These are phyloP conservation scores for Sebastes itinus DNA, from an alignment of 2,797 vertebrate genomes.

Conservation along the genomic window DNA sequence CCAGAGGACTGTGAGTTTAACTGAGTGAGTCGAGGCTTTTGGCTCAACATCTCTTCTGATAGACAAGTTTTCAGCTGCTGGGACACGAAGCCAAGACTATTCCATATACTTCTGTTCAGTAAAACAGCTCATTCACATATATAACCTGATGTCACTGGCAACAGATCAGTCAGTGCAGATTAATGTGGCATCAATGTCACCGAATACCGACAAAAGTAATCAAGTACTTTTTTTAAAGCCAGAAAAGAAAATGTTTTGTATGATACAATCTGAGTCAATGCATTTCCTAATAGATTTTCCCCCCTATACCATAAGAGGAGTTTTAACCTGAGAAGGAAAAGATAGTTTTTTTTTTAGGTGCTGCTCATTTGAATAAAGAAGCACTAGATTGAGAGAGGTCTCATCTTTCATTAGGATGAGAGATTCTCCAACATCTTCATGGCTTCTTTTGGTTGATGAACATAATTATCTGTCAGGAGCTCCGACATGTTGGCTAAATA, in stretches of 20 bases:
- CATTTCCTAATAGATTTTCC: not conserved
- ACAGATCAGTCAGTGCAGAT: conserved; percentile 43
- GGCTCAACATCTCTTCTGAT: not conserved
- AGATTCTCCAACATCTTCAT: conserved; percentile 24
- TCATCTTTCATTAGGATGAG: conserved; percentile 30
- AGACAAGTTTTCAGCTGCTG: conserved; percentile 22
- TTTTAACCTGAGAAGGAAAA: not conserved
- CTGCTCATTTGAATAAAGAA: not conserved
- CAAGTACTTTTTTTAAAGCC: not conserved
- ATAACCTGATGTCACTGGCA: not conserved
- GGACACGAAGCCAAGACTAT: not conserved
- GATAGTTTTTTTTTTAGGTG: not conserved
- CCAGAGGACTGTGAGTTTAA: not conserved
- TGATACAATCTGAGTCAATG: not conserved
- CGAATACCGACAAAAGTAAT: not conserved
- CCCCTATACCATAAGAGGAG: not conserved
- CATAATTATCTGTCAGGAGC: conserved; percentile 49
- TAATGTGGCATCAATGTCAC: not conserved
- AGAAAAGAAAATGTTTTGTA: not conserved
- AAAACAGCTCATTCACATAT: conserved; percentile 10
- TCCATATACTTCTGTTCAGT: not conserved
- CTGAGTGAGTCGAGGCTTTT: not conserved
- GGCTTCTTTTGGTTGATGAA: conserved; percentile 39
- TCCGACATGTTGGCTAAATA: conserved; percentile 18
- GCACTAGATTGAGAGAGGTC: not conserved